These are phyloP conservation scores for Reticulitermes lucifugus DNA, from an alignment of 2,888 invertebrate genomes.

Conservation along the genomic window DNA sequence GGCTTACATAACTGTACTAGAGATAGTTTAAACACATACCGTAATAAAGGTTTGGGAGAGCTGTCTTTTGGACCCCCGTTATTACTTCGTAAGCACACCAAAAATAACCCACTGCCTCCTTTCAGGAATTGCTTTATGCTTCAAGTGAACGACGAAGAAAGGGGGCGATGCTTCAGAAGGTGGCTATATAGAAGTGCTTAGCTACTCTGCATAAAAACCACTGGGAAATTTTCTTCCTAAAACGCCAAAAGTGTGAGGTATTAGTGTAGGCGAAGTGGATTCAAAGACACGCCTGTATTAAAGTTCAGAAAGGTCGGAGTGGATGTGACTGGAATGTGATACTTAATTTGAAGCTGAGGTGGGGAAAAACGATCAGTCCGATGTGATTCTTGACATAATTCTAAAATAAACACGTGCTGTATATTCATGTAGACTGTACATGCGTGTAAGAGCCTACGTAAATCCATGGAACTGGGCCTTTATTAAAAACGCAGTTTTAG, in stretches of 20 bases:
- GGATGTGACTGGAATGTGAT: no score
- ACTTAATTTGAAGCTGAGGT: no score
- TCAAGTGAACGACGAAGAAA: background rate
- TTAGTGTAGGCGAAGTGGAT: background rate
- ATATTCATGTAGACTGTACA: no score
- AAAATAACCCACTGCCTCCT: background rate
- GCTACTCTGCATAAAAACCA: background rate
- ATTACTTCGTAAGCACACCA: background rate
- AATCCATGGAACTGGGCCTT: no score
- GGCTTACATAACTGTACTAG: no score
- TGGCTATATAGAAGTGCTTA: background rate
- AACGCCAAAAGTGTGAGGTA: background rate
- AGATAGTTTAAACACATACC: no score
- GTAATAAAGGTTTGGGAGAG: background rate
- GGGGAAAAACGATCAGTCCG: no score
- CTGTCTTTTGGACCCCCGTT: background rate
- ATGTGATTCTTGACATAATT: no score
- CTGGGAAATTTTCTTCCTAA: slow-evolving; percentile 7
- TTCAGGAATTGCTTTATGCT: slow-evolving; percentile 17
- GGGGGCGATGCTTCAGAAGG: slow-evolving; percentile 1
- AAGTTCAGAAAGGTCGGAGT: background rate
- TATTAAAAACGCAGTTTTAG: no score
- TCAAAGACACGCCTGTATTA: background rate
- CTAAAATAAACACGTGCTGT: no score
- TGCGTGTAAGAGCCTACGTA: no score